Base-by-base conservation (phyloP, 2,888 invertebrate genomes). In the Deilephila elpenor region DNA sequence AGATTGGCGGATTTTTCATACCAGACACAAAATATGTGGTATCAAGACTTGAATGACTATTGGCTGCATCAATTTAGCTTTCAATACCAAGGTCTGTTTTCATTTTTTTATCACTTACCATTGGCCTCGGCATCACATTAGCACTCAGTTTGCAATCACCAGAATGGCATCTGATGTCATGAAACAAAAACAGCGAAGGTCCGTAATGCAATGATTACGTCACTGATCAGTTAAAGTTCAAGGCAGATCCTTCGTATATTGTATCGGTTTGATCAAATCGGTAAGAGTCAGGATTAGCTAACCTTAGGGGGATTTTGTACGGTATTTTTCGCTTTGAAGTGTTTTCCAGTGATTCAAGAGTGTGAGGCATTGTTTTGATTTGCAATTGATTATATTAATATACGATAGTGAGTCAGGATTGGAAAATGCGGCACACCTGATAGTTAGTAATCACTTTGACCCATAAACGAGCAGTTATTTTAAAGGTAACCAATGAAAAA, bases 81-180 rank as follows among this genome's bases (percentile, higher is more conserved):
- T 56, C 56, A 56, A 56, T 56, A 44, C 44, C n/a, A 56, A n/a
- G n/a, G n/a, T 44, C 20, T 64, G 20, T 37, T 64, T 51, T 67
- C 37, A n/a, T 64, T 37, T 44, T 20, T 20, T 51, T 67, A 51
- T 5, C 25, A 44, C 20, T 61, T 61, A 32, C 17, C 19, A 29
- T 34, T 25, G 67, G 25, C 67, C 67, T 67, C 51, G 67, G 19
- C n/a, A n/a, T n/a, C 56, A 60, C 60, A 60, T 34, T 71, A 60
- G 60, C 59, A 8, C 44, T 71, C 44, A 59, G 71, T 74, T 74
- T 79, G 78, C 81, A 76, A 67, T 74, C 37, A 71, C 74, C 78
- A 77, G 77, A 78, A 78, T 29, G 17, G 51, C 67, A 67, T 44
- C 67, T 67, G 67, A 67, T 67, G 67, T 67, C 79, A 76, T 80